Base-by-base conservation (phyloP, 2,888 invertebrate species). In the Nipponacmea schrenckii region DNA sequence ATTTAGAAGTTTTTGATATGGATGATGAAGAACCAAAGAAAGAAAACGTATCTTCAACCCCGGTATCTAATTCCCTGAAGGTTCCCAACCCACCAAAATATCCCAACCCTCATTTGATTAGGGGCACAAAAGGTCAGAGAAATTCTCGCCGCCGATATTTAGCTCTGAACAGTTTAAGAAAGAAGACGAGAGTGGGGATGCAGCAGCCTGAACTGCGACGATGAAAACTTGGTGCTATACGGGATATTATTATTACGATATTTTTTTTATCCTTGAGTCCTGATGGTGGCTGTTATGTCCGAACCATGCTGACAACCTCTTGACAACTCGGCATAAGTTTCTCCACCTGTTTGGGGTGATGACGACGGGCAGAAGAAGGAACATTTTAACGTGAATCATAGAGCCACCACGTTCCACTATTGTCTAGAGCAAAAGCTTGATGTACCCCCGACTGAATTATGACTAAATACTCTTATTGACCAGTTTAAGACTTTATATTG, bases 121-220 rank as follows among this genome's bases (percentile, higher is more conserved):
- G 70, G 39, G 66, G 70, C 14, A 31, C 62, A 12, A 27, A 24
- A 20, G 70, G 70, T 15, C 69, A 69, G 39, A 44, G 56, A 67
- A 75, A 77, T 63, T 77, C 77, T 5, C 48, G 77, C 17, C 63
- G 74, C 5, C 62, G 74, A 8, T 77, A 77, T 64, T 67, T 77
- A 17, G 77, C 77, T 4, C 72, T 77, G 27, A 77, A 77, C 69
- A 77, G 77, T 64, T 65, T 77, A 45, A 62, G 77, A 50, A 20
- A 74, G 2, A 77, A 77, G 46, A 74, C 75, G 14, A 70, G 72
- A 24, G 56, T 24, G n/a, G 56, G 31, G 26, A 20, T 39, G 20
- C 62, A 62, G 26, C 62, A 69, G 45, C 62, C 68, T 17, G 45
- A 62, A 24, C 46, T 69, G 27, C n/a, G 68, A 48, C 45, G 63